These are phyloP conservation scores for Disparrhopalites patrizii DNA, from an alignment of 2,888 invertebrate species.

Conservation along the genomic window DNA sequence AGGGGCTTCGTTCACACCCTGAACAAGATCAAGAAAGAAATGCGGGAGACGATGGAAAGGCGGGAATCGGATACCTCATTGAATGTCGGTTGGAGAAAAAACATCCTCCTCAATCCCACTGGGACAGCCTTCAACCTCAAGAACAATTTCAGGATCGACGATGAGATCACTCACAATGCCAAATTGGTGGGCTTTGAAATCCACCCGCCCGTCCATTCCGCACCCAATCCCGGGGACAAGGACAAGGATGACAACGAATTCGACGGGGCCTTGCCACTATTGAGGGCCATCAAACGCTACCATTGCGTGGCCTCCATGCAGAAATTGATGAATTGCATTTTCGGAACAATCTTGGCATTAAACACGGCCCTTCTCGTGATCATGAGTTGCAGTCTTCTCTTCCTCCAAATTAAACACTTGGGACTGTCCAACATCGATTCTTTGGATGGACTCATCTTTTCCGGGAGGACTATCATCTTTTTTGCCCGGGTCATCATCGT, in stretches of 20 bases:
- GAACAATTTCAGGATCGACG: not conserved
- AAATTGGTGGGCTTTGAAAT: not conserved
- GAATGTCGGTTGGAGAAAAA: not conserved
- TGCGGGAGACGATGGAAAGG: slow-evolving; percentile 29
- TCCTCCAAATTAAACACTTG: slow-evolving; percentile 39
- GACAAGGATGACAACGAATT: not conserved
- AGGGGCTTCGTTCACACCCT: slow-evolving; percentile 34
- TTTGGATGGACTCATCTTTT: slow-evolving; percentile 32
- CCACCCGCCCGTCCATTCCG: not conserved
- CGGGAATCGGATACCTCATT: slow-evolving; percentile 3
- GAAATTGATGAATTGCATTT: slow-evolving; percentile 41
- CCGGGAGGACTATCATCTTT: slow-evolving; percentile 21
- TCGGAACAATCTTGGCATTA: slow-evolving; percentile 41
- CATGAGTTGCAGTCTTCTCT: slow-evolving; percentile 38
- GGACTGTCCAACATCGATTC: slow-evolving; percentile 30
- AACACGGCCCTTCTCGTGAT: slow-evolving; percentile 40
- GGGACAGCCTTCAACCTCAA: not conserved
- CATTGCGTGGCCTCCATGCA: slow-evolving; percentile 43
- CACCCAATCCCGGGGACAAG: not conserved
- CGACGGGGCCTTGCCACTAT: slow-evolving; percentile 27
- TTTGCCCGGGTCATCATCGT: slow-evolving; percentile 36
- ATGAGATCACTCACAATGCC: not conserved
- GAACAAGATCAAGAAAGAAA: slow-evolving; percentile 33
- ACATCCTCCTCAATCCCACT: not conserved
- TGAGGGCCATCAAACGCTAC: slow-evolving; percentile 39